Evolutionary conservation across 2,113 vertebrate species (phyloP).

Genomic region (Myiozetetes cayanensis): DNA sequence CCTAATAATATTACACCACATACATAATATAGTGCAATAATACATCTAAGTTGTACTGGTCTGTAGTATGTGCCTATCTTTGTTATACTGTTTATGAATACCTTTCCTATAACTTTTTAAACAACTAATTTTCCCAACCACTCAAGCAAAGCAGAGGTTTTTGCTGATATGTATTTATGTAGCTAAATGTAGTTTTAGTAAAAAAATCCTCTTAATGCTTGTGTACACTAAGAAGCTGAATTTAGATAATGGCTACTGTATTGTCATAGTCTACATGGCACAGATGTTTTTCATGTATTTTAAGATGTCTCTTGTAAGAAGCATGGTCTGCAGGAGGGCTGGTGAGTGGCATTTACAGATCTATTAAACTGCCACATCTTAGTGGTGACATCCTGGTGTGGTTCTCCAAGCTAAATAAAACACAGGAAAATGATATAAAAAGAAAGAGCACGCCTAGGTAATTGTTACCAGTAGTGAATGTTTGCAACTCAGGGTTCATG

Average conservation of each 20-base stretch:
- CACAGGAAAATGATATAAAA: slow-evolving; percentile 66
- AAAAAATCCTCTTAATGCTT: not conserved
- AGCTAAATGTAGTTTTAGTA: not conserved
- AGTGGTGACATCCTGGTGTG: slow-evolving; percentile 64
- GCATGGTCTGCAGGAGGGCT: slow-evolving; percentile 22
- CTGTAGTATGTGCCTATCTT: not conserved
- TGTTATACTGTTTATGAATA: not conserved
- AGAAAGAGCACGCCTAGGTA: slow-evolving; percentile 68
- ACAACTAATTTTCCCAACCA: not conserved
- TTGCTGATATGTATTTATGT: not conserved
- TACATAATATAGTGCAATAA: not conserved
- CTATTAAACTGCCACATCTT: slow-evolving; percentile 47
- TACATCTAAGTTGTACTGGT: not conserved
- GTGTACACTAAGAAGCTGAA: not conserved
- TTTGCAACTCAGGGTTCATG: slow-evolving; percentile 43
- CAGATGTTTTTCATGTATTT: slow-evolving; percentile 57
- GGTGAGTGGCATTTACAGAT: slow-evolving; percentile 57
- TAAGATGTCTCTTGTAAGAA: slow-evolving; percentile 61
- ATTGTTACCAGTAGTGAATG: slow-evolving; percentile 73
- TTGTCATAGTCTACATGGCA: not conserved
- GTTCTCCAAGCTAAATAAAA: slow-evolving; percentile 75
- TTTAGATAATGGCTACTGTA: not conserved
- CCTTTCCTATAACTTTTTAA: not conserved
- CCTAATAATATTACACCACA: not conserved
- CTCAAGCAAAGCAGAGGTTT: not conserved